A percentile compares a stretch with the other conserved stretches of the same genome.
Evolutionary conservation across 1,140 invertebrate species (phyloP).

Genomic region (Aphelenchoides besseyi): DNA sequence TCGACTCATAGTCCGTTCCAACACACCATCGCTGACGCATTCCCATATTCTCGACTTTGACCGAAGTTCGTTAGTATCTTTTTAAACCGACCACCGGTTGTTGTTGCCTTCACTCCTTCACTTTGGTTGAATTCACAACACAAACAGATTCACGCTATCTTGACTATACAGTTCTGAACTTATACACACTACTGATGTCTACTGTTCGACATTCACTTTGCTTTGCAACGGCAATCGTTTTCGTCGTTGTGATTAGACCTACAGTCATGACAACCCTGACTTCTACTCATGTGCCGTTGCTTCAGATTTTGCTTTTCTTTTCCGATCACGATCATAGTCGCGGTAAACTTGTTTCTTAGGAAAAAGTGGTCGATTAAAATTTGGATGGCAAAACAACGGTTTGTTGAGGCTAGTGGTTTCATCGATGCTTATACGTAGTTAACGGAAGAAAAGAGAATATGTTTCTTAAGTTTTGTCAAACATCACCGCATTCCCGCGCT

Average conservation of each 20-base stretch:
- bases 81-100: background rate
- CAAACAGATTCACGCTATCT: too few species aligned
- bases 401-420: background rate
- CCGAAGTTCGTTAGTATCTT: background rate
- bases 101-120: background rate
- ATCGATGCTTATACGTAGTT: background rate
- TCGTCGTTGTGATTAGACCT: background rate
- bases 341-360: background rate
- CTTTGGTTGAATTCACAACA: background rate
- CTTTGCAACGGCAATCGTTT: background rate
- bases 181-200: background rate
- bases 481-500: background rate
- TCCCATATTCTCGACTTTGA: too few species aligned
- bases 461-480: background rate
- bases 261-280: background rate
- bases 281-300: background rate
- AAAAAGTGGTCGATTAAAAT: too few species aligned
- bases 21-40: background rate
- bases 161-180: too few species aligned
- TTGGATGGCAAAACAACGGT: background rate
- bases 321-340: background rate
- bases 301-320: constrained; percentile 5
- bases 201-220: too few species aligned
- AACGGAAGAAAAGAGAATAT: background rate
- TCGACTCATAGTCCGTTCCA: too few species aligned